Evolutionary conservation across 2,888 invertebrate species (phyloP).

Genomic region (Malacosoma neustria): DNA sequence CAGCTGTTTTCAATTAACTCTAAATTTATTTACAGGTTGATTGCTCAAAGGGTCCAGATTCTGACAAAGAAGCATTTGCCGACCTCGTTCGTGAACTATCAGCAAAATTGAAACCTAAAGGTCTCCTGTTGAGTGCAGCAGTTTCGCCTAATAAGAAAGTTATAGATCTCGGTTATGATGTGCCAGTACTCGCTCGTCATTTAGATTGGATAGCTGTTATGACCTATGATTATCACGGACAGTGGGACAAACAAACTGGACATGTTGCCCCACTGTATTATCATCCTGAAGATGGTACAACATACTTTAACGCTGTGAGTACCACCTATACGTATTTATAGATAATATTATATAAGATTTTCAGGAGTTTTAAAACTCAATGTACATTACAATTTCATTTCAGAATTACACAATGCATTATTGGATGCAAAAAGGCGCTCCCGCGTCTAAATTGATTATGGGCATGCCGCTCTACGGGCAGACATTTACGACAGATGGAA

Average conservation of each 20-base stretch:
- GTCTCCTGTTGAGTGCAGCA: constrained; percentile 85
- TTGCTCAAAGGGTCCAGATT: constrained; percentile 87
- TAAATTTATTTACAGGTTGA: constrained; percentile 80
- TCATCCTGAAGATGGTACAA: constrained; percentile 87
- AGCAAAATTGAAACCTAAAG: constrained; percentile 78
- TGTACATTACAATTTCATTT: constrained; percentile 12
- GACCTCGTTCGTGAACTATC: constrained; percentile 82
- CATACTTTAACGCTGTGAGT: constrained; percentile 88
- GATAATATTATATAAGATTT: background rate
- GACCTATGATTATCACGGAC: constrained; percentile 94
- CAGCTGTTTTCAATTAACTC: too few species aligned
- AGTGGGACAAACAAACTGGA: constrained; percentile 94
- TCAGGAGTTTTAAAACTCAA: too few species aligned
- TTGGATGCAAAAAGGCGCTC: constrained; percentile 91
- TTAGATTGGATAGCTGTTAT: constrained; percentile 94
- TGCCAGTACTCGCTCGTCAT: constrained; percentile 81
- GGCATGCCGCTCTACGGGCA: constrained; percentile 94
- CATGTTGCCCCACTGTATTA: constrained; percentile 90
- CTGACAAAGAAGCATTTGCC: constrained; percentile 88
- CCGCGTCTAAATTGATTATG: constrained; percentile 87
- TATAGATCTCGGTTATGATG: constrained; percentile 90
- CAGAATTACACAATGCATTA: constrained; percentile 91
- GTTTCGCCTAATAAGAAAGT: constrained; percentile 92
- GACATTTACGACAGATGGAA: constrained; percentile 77
- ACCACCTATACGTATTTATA: background rate